A percentile compares a stretch with the other conserved stretches of the same genome.
phyloP scores from a whole-genome alignment of 1,140 invertebrate genomes.

The Drosophila miranda region DNA sequence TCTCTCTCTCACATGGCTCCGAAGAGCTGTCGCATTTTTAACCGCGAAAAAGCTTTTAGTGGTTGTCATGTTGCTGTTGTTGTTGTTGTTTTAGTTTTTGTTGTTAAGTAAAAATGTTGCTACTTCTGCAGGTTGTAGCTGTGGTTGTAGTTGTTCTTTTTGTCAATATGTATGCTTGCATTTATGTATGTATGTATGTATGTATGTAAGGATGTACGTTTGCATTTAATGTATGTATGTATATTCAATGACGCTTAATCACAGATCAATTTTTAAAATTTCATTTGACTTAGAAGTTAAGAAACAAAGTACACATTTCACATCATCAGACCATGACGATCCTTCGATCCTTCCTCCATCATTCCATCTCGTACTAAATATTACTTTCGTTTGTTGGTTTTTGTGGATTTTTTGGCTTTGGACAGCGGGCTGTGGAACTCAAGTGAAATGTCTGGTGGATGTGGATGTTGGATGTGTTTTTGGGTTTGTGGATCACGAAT shows the following conservation, averaged over 20 bases:
- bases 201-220: conserved; percentile 31
- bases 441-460: neutral
- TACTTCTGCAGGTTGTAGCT: conserved; percentile 24
- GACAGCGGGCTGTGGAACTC: conserved; percentile 9
- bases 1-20: conserved; percentile 24
- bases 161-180: conserved; percentile 42
- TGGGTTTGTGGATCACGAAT: conserved; percentile 5
- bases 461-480: conserved; percentile 14
- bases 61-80: conserved; percentile 48
- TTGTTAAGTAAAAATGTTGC: conserved; percentile 54
- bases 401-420: conserved; percentile 39
- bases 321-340: conserved; percentile 10
- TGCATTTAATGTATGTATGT: conserved; percentile 41
- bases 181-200: conserved; percentile 22
- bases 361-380: conserved; percentile 24
- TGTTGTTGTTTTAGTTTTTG: conserved; percentile 38
- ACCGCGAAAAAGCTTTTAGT: conserved; percentile 64
- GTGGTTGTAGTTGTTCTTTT: conserved; percentile 25
- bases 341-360: too few species aligned
- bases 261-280: conserved; percentile 80
- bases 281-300: conserved; percentile 80
- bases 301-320: conserved; percentile 56
- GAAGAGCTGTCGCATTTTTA: conserved; percentile 23
- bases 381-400: conserved; percentile 41
- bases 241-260: conserved; percentile 80